Percentiles rank a stretch among this genome's conserved stretches.
Evolutionary conservation across 2,888 invertebrate species (phyloP).

Genomic region (Ophion ellenae): DNA sequence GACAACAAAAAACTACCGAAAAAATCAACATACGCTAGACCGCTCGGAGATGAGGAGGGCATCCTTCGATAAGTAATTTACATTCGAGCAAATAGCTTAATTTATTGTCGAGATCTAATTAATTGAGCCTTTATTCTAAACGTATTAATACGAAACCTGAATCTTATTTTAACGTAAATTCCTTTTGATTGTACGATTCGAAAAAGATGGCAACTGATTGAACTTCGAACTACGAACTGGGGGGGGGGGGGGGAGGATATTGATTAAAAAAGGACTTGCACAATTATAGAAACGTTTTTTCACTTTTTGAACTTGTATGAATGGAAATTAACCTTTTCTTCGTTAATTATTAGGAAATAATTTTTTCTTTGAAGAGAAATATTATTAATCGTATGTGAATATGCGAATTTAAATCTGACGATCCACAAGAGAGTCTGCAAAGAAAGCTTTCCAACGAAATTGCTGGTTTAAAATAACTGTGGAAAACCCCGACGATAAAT

Average conservation of each 20-base stretch:
- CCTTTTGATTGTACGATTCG: neutral
- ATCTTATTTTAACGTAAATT: neutral
- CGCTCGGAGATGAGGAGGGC: slow-evolving; percentile 75
- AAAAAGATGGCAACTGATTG: neutral
- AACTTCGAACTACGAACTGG: no score
- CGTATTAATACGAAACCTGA: neutral
- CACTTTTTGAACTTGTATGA: neutral
- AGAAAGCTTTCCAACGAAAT: slow-evolving; percentile 55
- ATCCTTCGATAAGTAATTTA: slow-evolving; percentile 77
- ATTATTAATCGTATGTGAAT: neutral
- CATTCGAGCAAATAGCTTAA: slow-evolving; percentile 14
- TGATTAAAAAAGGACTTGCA: neutral
- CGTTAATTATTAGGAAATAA: neutral
- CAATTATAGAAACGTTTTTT: slow-evolving; percentile 13
- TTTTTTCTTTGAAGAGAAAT: neutral
- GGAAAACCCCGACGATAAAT: slow-evolving; percentile 69
- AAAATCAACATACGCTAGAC: slow-evolving; percentile 14
- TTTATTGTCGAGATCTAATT: slow-evolving; percentile 18
- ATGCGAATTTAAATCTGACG: neutral
- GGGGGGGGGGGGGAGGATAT: no score
- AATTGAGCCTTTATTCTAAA: neutral
- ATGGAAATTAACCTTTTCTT: neutral
- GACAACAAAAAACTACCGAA: slow-evolving; percentile 1
- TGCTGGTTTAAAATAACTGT: slow-evolving; percentile 69
- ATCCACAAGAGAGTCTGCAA: slow-evolving; percentile 8